Evolutionary conservation across 2,888 invertebrate genomes (phyloP).

Genomic region (Eupithecia tripunctaria): DNA sequence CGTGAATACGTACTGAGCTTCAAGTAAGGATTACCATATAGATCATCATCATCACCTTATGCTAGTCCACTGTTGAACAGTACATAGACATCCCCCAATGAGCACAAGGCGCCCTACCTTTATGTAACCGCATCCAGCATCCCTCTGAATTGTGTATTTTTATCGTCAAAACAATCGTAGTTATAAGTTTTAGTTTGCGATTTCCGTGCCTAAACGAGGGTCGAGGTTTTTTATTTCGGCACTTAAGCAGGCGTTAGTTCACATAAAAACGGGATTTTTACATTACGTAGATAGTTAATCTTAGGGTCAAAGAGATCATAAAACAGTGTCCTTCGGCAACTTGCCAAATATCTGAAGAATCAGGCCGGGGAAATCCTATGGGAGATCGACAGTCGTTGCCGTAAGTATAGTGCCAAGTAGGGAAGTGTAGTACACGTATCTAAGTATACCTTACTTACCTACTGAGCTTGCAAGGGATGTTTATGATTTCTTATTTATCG

Average conservation of each 20-base stretch:
- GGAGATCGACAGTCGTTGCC: neutral
- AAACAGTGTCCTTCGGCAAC: conserved; percentile 41
- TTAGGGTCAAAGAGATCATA: conserved; percentile 34
- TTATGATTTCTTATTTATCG: neutral
- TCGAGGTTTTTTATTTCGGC: neutral
- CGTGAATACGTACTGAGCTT: neutral
- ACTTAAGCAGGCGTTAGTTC: conserved; percentile 11
- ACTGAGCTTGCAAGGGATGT: neutral
- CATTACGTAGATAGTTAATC: conserved; percentile 27
- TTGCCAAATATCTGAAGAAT: conserved; percentile 35
- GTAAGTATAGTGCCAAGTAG: neutral
- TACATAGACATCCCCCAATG: neutral
- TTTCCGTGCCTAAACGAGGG: conserved; percentile 9
- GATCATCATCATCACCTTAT: neutral
- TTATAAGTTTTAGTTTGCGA: neutral
- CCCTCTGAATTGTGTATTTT: neutral
- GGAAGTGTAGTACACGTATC: neutral
- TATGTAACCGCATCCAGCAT: neutral
- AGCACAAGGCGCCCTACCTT: neutral
- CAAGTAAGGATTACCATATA: neutral
- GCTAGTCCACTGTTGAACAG: neutral
- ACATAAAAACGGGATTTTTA: conserved; percentile 20
- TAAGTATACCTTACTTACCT: neutral
- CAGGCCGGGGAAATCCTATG: conserved; percentile 12
- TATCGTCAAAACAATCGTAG: neutral